Percentiles rank a stretch among this genome's conserved stretches.
Conservation (phyloP, 2,888 invertebrate genomes). For the Meghimatium bilineatum region DNA sequence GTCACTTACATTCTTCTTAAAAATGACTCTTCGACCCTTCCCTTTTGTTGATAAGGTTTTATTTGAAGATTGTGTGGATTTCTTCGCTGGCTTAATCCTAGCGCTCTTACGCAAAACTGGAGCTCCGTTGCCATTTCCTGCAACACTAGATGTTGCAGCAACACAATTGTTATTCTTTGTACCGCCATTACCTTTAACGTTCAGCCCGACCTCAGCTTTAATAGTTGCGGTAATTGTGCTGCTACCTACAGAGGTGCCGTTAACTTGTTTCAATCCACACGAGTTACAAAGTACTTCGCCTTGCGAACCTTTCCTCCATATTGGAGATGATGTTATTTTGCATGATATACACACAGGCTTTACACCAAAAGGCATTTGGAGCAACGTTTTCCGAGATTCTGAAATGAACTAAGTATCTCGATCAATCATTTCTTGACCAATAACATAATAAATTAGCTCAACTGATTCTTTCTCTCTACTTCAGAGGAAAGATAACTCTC, state of each 20-base stretch:
- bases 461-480: not conserved
- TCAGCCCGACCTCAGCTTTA: conserved; percentile 34
- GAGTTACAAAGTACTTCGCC: conserved; percentile 86
- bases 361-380: conserved; percentile 69
- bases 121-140: conserved; percentile 50
- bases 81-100: conserved; percentile 71
- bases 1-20: conserved; percentile 80
- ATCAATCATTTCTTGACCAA: not conserved
- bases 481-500: not conserved
- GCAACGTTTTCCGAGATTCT: not conserved
- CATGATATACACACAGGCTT: conserved; percentile 69
- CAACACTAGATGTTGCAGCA: conserved; percentile 33
- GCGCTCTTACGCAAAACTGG: conserved; percentile 72
- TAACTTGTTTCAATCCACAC: conserved; percentile 80
- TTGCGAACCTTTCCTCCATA: conserved; percentile 87
- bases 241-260: conserved; percentile 43
- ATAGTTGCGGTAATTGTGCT: not conserved
- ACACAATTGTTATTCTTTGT: conserved; percentile 55
- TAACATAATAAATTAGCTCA: not conserved
- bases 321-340: conserved; percentile 74
- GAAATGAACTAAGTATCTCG: not conserved
- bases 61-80: conserved; percentile 60
- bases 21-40: conserved; percentile 86
- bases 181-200: conserved; percentile 32
- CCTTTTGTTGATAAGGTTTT: conserved; percentile 80